Evolutionary conservation across 2,888 invertebrate species (phyloP).

Genomic region (Scaptomyza flava): DNA sequence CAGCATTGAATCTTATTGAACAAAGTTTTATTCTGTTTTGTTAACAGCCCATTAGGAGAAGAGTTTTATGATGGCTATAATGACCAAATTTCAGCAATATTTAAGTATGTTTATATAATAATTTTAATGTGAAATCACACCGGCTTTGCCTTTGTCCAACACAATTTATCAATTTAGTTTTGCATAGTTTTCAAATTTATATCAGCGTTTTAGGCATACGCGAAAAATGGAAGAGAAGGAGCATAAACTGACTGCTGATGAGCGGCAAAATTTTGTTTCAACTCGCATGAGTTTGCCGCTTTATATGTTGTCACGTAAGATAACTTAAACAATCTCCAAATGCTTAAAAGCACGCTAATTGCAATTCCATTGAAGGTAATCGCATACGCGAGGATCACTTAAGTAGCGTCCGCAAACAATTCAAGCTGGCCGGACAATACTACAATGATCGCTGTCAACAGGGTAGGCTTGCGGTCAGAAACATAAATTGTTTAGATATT

Average conservation of each 20-base stretch:
- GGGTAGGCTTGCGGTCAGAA: conserved; percentile 24
- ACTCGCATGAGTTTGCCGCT: conserved; percentile 74
- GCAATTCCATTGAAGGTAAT: conserved; percentile 43
- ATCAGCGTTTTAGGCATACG: background rate
- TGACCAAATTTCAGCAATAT: too few species aligned
- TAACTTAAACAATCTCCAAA: too few species aligned
- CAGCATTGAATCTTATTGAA: background rate
- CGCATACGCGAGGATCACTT: conserved; percentile 57
- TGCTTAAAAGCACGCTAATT: background rate
- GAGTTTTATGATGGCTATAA: too few species aligned
- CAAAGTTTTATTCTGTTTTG: background rate
- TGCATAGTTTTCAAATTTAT: conserved; percentile 18
- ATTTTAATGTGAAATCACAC: background rate
- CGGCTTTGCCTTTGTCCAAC: background rate
- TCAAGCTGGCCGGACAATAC: conserved; percentile 55
- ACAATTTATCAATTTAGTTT: background rate
- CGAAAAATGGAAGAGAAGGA: conserved; percentile 22
- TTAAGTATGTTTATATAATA: too few species aligned
- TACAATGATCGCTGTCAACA: conserved; percentile 53
- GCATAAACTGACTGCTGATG: conserved; percentile 45
- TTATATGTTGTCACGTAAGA: conserved; percentile 76
- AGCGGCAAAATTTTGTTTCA: conserved; percentile 60
- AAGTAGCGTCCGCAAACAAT: conserved; percentile 45
- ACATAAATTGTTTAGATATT: background rate
- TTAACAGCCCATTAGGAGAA: background rate